Evolutionary conservation across 2,113 vertebrate genomes (phyloP), one percentile per base, ranked within the genome.

Genomic region (Etheostoma spectabile): DNA sequence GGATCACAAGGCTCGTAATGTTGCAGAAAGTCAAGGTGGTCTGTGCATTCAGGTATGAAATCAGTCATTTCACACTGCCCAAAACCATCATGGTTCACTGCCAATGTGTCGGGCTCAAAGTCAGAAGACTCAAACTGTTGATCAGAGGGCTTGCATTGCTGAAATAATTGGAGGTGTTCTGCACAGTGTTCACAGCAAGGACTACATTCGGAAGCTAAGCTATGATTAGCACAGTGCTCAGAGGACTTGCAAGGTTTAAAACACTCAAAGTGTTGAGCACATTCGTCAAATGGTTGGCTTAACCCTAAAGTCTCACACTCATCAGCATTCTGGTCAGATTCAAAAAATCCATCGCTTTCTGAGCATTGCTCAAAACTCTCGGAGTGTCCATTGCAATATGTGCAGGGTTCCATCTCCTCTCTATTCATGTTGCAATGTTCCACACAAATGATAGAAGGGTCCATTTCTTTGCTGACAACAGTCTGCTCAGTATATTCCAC

Each of bases 251-350:
- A 79, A 65, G 87, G 72, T 86, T 90, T 88, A 73, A 92, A 93
- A 91, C 87, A 86, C 89, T 94, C 92, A 88, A 92, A 84, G 84
- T 57, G 91, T 75, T 90, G 90, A 89, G 68, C 57, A 80, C 92
- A 90, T 89, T 88, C 80, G 14, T 93, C 85, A 69, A 76, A 90
- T 82, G 77, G 69, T 56, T 89, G 85, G 80, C 89, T 93, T 91
- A 88, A 92, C 84, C 86, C 86, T 0, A 56, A 68, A 35, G 87
- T 84, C 51, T 91, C 81, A 24, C 79, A 90, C 80, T 83, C 53
- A 52, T 88, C 77, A 27, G 53, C 68, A n/a, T 33, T 67, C 18
- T 81, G 67, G 65, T 82, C 53, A 1, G 82, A 76, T 49, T 87
- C 80, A 46, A 82, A 88, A 76, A 77, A 76, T 56, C 51, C 79